Base-by-base conservation (phyloP, 2,113 vertebrate species). In the Hyperopisus bebe region DNA sequence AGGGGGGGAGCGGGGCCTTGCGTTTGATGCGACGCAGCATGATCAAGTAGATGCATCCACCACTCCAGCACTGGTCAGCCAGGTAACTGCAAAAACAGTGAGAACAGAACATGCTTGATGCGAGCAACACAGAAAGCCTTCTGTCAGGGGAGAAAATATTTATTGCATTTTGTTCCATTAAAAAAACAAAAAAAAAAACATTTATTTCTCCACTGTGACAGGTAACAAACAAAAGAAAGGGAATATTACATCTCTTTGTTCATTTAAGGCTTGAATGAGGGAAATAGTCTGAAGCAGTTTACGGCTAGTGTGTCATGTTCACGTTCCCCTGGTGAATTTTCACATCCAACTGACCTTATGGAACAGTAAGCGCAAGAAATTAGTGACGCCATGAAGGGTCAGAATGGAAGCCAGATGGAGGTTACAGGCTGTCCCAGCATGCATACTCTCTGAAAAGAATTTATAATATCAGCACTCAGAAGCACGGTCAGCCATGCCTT, bases 11-110 rank as follows among this genome's bases (percentile, higher is more conserved):
- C 46, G 96, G 96, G 86, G 96, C 95, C 92, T 96, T 97, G 93
- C 96, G 95, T 93, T 97, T 97, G 91, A 97, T 97, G 92, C 97
- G 96, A 88, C 97, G 96, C 91, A 97, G 95, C 97, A 97, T 97
- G 96, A 97, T 97, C 96, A 97, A 91, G 96, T 97, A 97, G 96
- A 97, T 94, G 0, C 96, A 97, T 94, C 97, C 97, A 92, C 96
- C 96, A 96, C 97, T 97, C 97, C 97, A 97, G 95, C 97, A 97
- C 96, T 97, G 97, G 91, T 97, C 97, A 77, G 97, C 97, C 94
- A 97, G 94, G 94, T 97, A 97, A 93, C 97, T 97, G 95, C 88
- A 91, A 93, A 88, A n/a, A 70, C 8, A 55, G 35, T 1, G 0
- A 87, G 31, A 5, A 48, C 9, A 74, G 24, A 3, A 15, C 5